phyloP scores from a whole-genome alignment of 2,797 vertebrate genomes.

The Diglossa cyanea region DNA sequence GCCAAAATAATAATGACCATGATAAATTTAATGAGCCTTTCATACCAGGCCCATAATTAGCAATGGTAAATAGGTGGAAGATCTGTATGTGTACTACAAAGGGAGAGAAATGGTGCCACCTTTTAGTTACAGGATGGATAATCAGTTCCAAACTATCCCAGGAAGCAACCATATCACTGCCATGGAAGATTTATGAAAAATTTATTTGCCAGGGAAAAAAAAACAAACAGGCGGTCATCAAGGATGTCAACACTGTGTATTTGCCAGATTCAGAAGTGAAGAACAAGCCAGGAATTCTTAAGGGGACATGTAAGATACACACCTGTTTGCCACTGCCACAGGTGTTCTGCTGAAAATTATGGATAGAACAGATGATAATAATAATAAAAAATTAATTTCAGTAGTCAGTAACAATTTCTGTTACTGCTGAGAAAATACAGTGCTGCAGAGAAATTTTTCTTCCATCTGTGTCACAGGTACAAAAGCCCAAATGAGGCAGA shows the following conservation, averaged over 20 bases:
- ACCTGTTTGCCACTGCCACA: not conserved
- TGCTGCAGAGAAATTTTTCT: not conserved
- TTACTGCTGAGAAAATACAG: not conserved
- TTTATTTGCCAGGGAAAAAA: not conserved
- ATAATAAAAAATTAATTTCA: not conserved
- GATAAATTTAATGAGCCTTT: not conserved
- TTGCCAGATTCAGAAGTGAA: constrained; percentile 13
- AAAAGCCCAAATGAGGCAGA: not conserved
- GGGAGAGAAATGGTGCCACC: not conserved
- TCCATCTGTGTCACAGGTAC: not conserved
- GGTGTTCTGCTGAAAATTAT: not conserved
- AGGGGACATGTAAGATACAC: not conserved
- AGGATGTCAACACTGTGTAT: constrained; percentile 9
- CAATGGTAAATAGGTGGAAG: not conserved
- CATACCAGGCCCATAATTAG: not conserved
- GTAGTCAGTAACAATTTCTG: not conserved
- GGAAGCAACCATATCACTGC: not conserved
- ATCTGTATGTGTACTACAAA: not conserved
- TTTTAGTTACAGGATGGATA: not conserved
- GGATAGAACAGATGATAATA: not conserved
- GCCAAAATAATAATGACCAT: not conserved
- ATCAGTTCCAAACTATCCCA: not conserved
- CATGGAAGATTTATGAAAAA: not conserved
- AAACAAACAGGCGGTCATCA: not conserved
- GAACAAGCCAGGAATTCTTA: not conserved